Conservation (phyloP, 2,888 invertebrate genomes). For the Ctenicera cuprea region DNA sequence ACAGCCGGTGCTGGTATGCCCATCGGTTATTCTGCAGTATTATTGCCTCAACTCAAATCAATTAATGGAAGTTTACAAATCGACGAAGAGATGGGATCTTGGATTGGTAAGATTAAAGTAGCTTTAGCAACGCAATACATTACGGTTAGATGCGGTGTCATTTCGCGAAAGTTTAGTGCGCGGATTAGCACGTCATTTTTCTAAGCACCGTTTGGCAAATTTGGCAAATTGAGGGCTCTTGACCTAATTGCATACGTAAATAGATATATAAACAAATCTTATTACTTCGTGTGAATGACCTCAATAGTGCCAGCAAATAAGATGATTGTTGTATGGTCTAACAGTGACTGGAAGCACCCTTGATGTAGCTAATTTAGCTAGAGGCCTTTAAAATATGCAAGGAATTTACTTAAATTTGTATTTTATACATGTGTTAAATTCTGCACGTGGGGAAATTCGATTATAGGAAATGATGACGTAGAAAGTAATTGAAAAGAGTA, state of each 20-base stretch:
- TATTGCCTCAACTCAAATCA: constrained; percentile 82
- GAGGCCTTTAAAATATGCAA: neutral
- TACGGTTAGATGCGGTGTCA: neutral
- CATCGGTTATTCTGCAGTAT: constrained; percentile 85
- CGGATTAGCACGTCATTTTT: constrained; percentile 22
- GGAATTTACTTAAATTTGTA: no score
- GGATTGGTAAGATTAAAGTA: constrained; percentile 79
- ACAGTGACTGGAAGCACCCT: constrained; percentile 51
- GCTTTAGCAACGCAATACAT: neutral
- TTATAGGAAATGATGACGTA: no score
- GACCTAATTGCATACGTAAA: constrained; percentile 54
- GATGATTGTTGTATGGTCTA: constrained; percentile 49
- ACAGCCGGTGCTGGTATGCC: constrained; percentile 87
- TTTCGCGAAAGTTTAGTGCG: constrained; percentile 5
- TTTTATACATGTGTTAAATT: no score
- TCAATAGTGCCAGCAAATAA: constrained; percentile 51
- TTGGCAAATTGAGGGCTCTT: constrained; percentile 51
- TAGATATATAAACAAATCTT: constrained; percentile 36
- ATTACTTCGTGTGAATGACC: constrained; percentile 52
- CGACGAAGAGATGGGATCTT: constrained; percentile 84
- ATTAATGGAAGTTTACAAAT: constrained; percentile 78
- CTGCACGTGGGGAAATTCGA: no score
- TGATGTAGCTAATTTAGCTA: constrained; percentile 32
- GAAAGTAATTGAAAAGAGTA: no score
- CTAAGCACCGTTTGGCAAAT: constrained; percentile 42